Evolutionary conservation across 2,113 vertebrate genomes (phyloP).

Genomic region (Riparia riparia): DNA sequence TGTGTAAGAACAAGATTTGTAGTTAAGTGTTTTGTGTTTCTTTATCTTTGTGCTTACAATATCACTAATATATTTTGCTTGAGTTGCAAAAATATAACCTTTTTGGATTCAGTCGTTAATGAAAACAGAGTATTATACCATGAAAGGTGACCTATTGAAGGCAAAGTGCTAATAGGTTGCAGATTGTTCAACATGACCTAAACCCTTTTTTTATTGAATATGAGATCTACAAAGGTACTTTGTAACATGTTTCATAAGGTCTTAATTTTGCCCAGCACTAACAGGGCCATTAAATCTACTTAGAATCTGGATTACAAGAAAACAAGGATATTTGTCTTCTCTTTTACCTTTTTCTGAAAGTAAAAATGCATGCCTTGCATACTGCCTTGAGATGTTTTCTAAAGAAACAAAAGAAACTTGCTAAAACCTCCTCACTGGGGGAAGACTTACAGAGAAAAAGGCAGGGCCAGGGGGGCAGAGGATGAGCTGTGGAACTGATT

Average conservation of each 20-base stretch:
- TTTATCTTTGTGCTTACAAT: background rate
- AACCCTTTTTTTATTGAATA: conserved; percentile 49
- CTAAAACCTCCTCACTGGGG: background rate
- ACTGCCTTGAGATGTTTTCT: background rate
- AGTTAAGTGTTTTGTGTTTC: conserved; percentile 15
- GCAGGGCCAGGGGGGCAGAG: background rate
- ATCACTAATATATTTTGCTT: conserved; percentile 25
- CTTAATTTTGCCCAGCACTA: conserved; percentile 67
- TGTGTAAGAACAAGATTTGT: background rate
- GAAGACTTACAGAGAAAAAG: background rate
- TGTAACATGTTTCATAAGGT: conserved; percentile 65
- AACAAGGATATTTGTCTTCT: conserved; percentile 47
- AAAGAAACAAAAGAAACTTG: conserved; percentile 12
- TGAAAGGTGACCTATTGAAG: conserved; percentile 39
- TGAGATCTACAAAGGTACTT: conserved; percentile 67
- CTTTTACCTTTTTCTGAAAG: background rate
- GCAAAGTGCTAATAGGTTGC: conserved; percentile 61
- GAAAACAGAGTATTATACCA: conserved; percentile 37
- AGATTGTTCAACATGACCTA: conserved; percentile 61
- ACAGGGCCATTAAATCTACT: conserved; percentile 67
- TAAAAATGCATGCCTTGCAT: background rate
- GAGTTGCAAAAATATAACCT: conserved; percentile 11
- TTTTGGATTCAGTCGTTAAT: conserved; percentile 15
- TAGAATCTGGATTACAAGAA: conserved; percentile 65
- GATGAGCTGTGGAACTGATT: background rate